Evolutionary conservation across 1,140 invertebrate species (phyloP).

Genomic region (Proales similis): DNA sequence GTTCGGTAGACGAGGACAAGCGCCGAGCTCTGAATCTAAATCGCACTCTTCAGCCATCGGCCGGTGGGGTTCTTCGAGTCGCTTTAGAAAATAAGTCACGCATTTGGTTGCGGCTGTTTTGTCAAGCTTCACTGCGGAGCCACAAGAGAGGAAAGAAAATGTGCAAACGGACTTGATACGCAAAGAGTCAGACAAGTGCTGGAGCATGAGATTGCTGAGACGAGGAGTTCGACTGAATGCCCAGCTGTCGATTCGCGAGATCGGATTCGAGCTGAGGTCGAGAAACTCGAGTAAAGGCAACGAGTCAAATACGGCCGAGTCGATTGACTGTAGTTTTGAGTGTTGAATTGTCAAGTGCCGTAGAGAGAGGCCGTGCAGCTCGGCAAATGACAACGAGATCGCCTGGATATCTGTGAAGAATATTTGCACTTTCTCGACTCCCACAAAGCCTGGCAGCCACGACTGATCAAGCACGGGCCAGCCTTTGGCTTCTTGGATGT

Average conservation of each 20-base stretch:
- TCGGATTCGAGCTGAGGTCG: constrained; percentile 34
- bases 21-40: too few relatives aligned
- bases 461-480: constrained; percentile 15
- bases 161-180: too few relatives aligned
- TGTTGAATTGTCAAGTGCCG: constrained; percentile 23
- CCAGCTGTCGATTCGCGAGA: constrained; percentile 10
- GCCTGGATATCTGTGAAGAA: constrained; percentile 20
- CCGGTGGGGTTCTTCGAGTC: too few relatives aligned
- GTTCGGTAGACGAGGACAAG: too few relatives aligned
- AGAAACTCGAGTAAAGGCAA: constrained; percentile 21
- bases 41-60: too few relatives aligned
- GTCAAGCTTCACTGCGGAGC: too few relatives aligned
- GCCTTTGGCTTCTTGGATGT: constrained; percentile 35
- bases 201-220: too few relatives aligned
- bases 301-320: not conserved
- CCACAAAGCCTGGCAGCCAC: constrained; percentile 7
- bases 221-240: too few relatives aligned
- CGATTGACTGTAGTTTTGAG: constrained; percentile 15
- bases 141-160: too few relatives aligned
- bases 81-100: too few relatives aligned
- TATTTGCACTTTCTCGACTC: constrained; percentile 18
- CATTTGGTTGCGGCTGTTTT: too few relatives aligned
- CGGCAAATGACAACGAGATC: constrained; percentile 1
- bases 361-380: constrained; percentile 1
- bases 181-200: too few relatives aligned